A percentile compares a stretch with the other conserved stretches of the same genome.
phyloP scores from a whole-genome alignment of 2,888 invertebrate genomes.

The Ennomos erosarius region DNA sequence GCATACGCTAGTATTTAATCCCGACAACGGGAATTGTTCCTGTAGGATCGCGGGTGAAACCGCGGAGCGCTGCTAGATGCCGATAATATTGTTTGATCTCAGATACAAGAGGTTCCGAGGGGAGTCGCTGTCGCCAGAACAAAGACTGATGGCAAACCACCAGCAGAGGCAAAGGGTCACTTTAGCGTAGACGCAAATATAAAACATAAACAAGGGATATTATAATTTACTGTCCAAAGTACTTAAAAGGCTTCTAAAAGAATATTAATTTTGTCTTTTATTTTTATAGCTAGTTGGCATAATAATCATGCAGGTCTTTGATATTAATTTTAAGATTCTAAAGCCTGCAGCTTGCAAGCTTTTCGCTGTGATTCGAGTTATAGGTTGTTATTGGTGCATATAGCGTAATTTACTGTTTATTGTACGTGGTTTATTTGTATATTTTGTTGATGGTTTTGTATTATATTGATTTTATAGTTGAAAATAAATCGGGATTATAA shows the following conservation, averaged over 20 bases:
- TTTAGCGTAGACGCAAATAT: conserved; percentile 37
- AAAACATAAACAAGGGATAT: no score
- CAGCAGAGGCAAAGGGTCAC: conserved; percentile 25
- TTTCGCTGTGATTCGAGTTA: conserved; percentile 17
- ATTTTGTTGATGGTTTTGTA: conserved; percentile 54
- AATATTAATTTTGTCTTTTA: no score
- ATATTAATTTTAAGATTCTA: neutral
- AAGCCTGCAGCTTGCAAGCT: conserved; percentile 27
- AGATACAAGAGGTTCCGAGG: conserved; percentile 87
- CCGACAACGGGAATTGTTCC: no score
- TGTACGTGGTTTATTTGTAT: conserved; percentile 55
- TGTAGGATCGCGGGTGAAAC: no score
- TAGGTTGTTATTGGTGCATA: conserved; percentile 7
- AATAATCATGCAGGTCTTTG: conserved; percentile 23
- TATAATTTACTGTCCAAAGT: no score
- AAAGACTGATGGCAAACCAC: conserved; percentile 23
- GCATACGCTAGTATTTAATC: no score
- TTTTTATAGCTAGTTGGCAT: conserved; percentile 7
- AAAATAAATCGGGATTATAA: conserved; percentile 49
- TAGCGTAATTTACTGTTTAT: conserved; percentile 42
- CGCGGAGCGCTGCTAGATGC: no score
- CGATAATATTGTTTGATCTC: conserved; percentile 46
- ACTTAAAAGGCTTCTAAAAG: no score
- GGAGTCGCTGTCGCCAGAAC: conserved; percentile 81
- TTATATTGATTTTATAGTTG: conserved; percentile 48